Conservation (phyloP, 2,797 vertebrate species). For the Sebastes itinus region DNA sequence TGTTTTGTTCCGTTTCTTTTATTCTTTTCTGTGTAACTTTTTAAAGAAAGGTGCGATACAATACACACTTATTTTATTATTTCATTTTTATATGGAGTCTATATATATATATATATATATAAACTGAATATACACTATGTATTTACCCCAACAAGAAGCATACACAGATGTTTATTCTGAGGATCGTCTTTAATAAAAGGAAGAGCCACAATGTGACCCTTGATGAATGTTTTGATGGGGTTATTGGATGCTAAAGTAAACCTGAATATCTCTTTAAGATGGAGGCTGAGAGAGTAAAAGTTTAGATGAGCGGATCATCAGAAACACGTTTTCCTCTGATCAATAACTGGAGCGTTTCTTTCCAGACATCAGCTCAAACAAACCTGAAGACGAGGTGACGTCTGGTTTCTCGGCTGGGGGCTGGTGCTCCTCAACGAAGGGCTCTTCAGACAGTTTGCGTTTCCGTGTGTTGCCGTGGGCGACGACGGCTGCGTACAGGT, state of each 20-base stretch:
- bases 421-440: background rate
- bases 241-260: background rate
- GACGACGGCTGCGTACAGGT: conserved; percentile 61
- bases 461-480: conserved; percentile 49
- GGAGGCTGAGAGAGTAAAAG: background rate
- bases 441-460: conserved; percentile 43
- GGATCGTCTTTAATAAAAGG: too few relatives aligned
- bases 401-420: background rate
- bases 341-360: background rate
- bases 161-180: too few relatives aligned
- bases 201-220: background rate
- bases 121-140: too few relatives aligned
- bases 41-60: background rate
- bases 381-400: conserved; percentile 26
- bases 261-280: background rate
- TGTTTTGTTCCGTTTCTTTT: background rate
- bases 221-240: background rate
- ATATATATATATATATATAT: too few relatives aligned
- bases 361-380: background rate
- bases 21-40: background rate
- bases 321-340: background rate
- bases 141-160: too few relatives aligned
- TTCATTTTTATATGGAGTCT: too few relatives aligned
- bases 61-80: background rate
- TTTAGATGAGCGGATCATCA: background rate